Percentiles rank a stretch among this genome's conserved stretches.
phyloP scores from a whole-genome alignment of 2,797 vertebrate species.

The Arremon aurantiirostris region DNA sequence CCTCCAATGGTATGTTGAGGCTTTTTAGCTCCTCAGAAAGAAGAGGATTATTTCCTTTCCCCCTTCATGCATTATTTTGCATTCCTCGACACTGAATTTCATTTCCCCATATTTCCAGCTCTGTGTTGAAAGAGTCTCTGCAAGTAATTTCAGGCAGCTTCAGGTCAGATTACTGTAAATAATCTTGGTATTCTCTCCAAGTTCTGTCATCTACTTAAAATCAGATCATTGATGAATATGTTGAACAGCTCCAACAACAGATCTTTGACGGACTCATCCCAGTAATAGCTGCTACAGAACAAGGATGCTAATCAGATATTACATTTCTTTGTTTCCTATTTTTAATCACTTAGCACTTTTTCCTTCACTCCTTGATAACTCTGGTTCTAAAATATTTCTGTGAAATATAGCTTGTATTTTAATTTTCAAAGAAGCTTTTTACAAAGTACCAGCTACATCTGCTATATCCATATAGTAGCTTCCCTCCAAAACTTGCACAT shows the following conservation, averaged over 20 bases:
- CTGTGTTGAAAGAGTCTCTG: background rate
- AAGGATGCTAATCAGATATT: background rate
- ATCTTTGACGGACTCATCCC: background rate
- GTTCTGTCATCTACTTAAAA: background rate
- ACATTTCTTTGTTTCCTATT: background rate
- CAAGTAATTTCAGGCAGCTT: background rate
- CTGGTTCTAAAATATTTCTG: background rate
- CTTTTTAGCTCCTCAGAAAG: background rate
- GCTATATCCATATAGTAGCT: background rate
- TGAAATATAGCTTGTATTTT: background rate
- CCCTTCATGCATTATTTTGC: background rate
- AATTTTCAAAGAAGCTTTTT: background rate
- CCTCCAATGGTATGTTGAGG: background rate
- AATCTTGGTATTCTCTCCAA: background rate
- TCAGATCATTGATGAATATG: background rate
- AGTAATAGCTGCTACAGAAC: background rate
- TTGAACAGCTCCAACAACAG: background rate
- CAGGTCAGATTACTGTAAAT: background rate
- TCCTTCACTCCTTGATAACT: background rate
- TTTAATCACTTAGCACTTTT: background rate
- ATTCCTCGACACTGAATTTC: background rate
- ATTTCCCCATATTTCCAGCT: background rate
- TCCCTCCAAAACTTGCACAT: background rate
- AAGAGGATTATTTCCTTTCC: background rate
- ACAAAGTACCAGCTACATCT: background rate